Percentiles rank a stretch among this genome's conserved stretches.
Evolutionary conservation across 2,888 invertebrate species (phyloP).

Genomic region (Linhomoeus sp.): DNA sequence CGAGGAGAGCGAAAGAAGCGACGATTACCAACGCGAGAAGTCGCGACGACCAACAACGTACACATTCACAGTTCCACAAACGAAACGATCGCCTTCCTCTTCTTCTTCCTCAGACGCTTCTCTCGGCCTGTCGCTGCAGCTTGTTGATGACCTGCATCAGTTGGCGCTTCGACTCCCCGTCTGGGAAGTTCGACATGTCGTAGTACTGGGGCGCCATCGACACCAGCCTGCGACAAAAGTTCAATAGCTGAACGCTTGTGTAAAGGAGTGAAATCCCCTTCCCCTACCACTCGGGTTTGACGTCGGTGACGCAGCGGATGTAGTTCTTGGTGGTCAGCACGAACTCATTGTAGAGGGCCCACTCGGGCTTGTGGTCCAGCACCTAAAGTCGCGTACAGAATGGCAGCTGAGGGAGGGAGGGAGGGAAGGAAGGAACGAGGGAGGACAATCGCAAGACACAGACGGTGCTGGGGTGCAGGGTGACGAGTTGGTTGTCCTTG

Average conservation of each 20-base stretch:
- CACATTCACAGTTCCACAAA: too few species aligned
- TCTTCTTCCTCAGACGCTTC: too few species aligned
- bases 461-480: conserved; percentile 87
- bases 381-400: too few species aligned
- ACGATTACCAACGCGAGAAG: too few species aligned
- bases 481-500: conserved; percentile 96
- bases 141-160: conserved; percentile 65
- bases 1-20: too few species aligned
- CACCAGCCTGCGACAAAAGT: conserved; percentile 45
- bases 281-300: conserved; percentile 58
- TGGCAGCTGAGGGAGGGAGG: too few species aligned
- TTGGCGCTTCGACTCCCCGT: conserved; percentile 84
- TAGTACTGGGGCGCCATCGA: conserved; percentile 94
- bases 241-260: not conserved
- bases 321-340: conserved; percentile 98
- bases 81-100: too few species aligned
- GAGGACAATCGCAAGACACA: too few species aligned
- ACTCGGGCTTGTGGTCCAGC: conserved; percentile 96
- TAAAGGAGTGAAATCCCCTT: not conserved
- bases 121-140: conserved; percentile 43
- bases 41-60: too few species aligned
- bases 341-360: conserved; percentile 99
- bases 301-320: conserved; percentile 92
- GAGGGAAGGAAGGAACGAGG: too few species aligned
- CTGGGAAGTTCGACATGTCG: conserved; percentile 89